Evolutionary conservation across 1,140 invertebrate genomes (phyloP).

Genomic region (Drosophila lacteicornis): DNA sequence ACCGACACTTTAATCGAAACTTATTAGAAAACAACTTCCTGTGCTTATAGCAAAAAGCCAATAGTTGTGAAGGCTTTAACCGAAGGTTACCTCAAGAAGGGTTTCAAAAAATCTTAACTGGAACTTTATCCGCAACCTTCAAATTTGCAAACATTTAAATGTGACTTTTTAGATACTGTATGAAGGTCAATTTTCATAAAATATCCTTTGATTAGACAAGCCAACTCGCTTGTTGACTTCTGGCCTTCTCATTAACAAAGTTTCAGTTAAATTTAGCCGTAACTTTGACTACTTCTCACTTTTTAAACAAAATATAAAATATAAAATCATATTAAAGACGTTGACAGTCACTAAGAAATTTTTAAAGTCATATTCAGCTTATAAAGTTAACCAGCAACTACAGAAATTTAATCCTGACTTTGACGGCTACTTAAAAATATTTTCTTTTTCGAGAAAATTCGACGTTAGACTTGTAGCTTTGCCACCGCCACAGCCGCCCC

Average conservation of each 20-base stretch:
- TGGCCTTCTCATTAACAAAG: neutral
- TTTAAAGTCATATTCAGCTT: neutral
- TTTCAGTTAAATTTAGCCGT: neutral
- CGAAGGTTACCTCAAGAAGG: too few species aligned
- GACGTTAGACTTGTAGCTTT: conserved; percentile 24
- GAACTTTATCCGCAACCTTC: neutral
- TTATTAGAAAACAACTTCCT: neutral
- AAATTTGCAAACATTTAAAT: neutral
- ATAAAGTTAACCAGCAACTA: neutral
- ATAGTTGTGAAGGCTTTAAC: too few species aligned
- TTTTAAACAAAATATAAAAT: too few species aligned
- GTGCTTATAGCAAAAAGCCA: too few species aligned
- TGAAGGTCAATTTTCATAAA: too few species aligned
- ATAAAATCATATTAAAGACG: too few species aligned
- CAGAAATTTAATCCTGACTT: neutral
- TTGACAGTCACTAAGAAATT: neutral
- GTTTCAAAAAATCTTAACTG: neutral
- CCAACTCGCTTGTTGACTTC: neutral
- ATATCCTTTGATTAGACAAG: too few species aligned
- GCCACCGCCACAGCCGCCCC: conserved; percentile 4
- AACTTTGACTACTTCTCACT: neutral
- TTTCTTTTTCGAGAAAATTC: neutral
- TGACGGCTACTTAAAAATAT: neutral
- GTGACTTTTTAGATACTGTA: neutral
- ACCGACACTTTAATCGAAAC: neutral